Base-by-base conservation (phyloP, 2,113 vertebrate species). In the Ascaphus truei region DNA sequence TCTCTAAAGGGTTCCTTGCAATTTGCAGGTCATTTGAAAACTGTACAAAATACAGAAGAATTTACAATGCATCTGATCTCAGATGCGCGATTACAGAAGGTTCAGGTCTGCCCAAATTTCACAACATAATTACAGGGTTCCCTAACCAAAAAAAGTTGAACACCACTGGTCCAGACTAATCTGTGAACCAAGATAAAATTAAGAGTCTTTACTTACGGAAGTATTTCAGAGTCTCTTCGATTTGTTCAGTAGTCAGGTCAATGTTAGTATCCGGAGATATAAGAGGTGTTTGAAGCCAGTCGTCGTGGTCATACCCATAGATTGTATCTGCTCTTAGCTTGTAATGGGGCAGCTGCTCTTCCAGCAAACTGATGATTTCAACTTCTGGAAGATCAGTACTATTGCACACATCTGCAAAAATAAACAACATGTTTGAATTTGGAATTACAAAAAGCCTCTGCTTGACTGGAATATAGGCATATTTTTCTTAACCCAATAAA, bases 201-300 rank as follows among this genome's bases (percentile, higher is more conserved):
- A n/a, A n/a, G n/a, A n/a, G n/a, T 2, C 41, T 15, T 27, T 2
- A 94, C 96, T 98, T 87, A 99, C 96, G 91, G 79, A 99, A 98
- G 75, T 99, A 99, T 74, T 98, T 98, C 83, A 99, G 87, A 39
- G 97, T 99, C 86, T 99, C 97, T 79, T 98, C 96, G 41, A 96
- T 97, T 82, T 98, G 97, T 77, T 98, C 95, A 13, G 92, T 91
- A 23, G 95, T 96, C 87, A 99, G 87, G 81, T 98, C 92, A 13
- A 98, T 79, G 82, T 83, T 89, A 1, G 83, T 81, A 68, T 96
- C 90, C 0, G 95, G 93, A 39, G 92, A 92, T 79, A 98, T 86
- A 77, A 98, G 92, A 5, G 97, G 97, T 0, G 96, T 98, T 71
- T 95, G 96, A 37, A 99, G 91, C 97, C 97, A 99, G 84, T 99